Percentiles rank a stretch among this genome's conserved stretches.
These are phyloP conservation scores for Bufo gargarizans DNA, from an alignment of 2,113 vertebrate genomes.

Conservation along the genomic window DNA sequence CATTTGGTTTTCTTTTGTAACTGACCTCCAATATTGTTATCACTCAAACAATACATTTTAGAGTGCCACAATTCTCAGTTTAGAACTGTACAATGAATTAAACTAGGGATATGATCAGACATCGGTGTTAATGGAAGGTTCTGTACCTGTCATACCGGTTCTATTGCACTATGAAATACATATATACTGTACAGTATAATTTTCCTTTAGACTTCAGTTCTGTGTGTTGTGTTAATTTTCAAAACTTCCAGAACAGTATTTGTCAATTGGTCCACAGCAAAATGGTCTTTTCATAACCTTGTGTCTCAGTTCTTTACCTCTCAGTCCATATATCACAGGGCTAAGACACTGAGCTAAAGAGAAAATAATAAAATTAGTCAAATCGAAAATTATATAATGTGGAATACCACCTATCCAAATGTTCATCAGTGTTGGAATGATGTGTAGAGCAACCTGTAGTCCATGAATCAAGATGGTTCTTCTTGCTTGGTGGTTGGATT, in stretches of 20 bases:
- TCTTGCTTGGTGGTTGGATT: conserved; percentile 65
- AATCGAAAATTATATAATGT: conserved; percentile 57
- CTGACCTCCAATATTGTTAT: not conserved
- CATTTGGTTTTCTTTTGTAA: not conserved
- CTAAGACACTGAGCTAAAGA: conserved; percentile 70
- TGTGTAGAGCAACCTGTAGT: conserved; percentile 68
- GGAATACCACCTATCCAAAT: conserved; percentile 61
- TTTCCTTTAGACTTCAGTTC: not conserved
- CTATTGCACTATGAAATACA: not conserved
- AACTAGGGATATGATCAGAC: not conserved
- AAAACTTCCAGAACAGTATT: not conserved
- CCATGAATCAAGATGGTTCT: conserved; percentile 68
- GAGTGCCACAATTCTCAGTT: not conserved
- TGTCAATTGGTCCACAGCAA: not conserved
- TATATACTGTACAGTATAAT: too few relatives aligned
- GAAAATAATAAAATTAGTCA: conserved; percentile 67
- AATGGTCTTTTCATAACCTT: conserved; percentile 47
- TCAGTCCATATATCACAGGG: conserved; percentile 72
- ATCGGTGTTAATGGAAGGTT: not conserved
- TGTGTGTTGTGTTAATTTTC: not conserved
- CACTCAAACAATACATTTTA: not conserved
- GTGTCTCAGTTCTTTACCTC: conserved; percentile 65
- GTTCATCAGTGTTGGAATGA: conserved; percentile 67
- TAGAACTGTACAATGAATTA: not conserved
- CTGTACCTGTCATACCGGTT: not conserved